Conservation (phyloP, 2,888 invertebrate species). For the Apantesis nais region DNA sequence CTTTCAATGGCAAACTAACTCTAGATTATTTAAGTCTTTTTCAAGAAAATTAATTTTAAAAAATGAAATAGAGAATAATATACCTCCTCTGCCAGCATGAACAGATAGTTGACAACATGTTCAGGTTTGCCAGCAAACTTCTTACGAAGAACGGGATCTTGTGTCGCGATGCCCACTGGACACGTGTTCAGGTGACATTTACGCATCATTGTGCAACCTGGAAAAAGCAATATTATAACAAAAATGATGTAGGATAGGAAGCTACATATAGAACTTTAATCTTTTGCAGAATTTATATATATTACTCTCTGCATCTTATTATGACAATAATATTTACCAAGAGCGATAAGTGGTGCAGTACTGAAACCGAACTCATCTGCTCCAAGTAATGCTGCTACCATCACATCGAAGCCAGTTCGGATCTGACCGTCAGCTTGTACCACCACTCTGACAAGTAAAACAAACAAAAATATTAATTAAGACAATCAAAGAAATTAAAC, state of each 20-base stretch:
- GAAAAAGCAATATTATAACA: slow-evolving; percentile 14
- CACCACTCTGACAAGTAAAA: slow-evolving; percentile 88
- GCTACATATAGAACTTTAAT: neutral
- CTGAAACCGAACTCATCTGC: slow-evolving; percentile 99
- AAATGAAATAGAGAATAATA: no score
- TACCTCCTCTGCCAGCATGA: slow-evolving; percentile 99
- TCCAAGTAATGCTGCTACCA: slow-evolving; percentile 97
- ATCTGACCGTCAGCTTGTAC: slow-evolving; percentile 99
- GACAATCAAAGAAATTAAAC: neutral
- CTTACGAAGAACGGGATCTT: slow-evolving; percentile 97
- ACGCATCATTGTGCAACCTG: slow-evolving; percentile 99
- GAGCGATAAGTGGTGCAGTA: slow-evolving; percentile 98
- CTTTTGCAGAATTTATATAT: neutral
- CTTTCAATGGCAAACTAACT: neutral
- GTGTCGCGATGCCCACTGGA: slow-evolving; percentile 99
- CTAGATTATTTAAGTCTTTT: neutral
- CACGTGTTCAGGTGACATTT: slow-evolving; percentile 99
- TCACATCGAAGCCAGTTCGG: slow-evolving; percentile 97
- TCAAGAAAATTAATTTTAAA: no score
- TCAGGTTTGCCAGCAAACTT: slow-evolving; percentile 99
- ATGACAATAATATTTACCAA: slow-evolving; percentile 86
- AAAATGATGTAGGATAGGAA: neutral
- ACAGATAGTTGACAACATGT: slow-evolving; percentile 98
- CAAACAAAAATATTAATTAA: neutral
- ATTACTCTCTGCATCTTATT: no score